Evolutionary conservation across 1,140 invertebrate genomes (phyloP).

Genomic region (Sarcophaga peregrina): DNA sequence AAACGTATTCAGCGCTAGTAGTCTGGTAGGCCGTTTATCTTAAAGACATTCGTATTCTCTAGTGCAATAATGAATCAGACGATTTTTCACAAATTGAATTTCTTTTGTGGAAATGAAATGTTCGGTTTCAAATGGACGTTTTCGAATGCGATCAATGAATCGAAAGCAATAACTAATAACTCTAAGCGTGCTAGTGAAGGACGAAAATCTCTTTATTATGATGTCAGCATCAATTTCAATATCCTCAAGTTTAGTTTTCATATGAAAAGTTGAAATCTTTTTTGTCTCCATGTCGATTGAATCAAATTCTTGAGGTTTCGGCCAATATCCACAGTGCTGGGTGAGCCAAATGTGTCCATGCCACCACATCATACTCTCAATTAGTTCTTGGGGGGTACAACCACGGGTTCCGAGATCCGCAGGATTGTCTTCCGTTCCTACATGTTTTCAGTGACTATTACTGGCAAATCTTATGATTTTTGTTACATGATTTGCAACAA

Average conservation of each 20-base stretch:
- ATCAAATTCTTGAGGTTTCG: not conserved
- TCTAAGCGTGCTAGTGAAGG: not conserved
- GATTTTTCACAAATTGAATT: not conserved
- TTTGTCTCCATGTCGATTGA: no score
- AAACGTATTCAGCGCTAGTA: slow-evolving; percentile 12
- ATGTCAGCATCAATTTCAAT: no score
- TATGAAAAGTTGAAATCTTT: no score
- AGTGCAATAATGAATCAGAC: not conserved
- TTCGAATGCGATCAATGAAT: slow-evolving; percentile 8
- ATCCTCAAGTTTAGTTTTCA: no score
- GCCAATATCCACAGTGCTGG: not conserved
- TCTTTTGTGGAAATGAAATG: not conserved
- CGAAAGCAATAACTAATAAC: not conserved
- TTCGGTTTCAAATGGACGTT: not conserved
- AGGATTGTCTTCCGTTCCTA: slow-evolving; percentile 61
- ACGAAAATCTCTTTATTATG: not conserved
- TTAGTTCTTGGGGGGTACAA: slow-evolving; percentile 57
- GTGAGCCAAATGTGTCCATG: slow-evolving; percentile 27
- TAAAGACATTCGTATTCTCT: slow-evolving; percentile 6
- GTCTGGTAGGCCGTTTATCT: not conserved
- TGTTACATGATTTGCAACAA: slow-evolving; percentile 20
- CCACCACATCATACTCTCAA: slow-evolving; percentile 57
- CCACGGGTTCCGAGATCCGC: slow-evolving; percentile 48
- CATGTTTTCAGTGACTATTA: slow-evolving; percentile 62
- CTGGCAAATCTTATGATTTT: slow-evolving; percentile 42